Evolutionary conservation across 2,113 vertebrate species (phyloP), one percentile per base, ranked within the genome.

Genomic region (Micronycteris hirsuta): DNA sequence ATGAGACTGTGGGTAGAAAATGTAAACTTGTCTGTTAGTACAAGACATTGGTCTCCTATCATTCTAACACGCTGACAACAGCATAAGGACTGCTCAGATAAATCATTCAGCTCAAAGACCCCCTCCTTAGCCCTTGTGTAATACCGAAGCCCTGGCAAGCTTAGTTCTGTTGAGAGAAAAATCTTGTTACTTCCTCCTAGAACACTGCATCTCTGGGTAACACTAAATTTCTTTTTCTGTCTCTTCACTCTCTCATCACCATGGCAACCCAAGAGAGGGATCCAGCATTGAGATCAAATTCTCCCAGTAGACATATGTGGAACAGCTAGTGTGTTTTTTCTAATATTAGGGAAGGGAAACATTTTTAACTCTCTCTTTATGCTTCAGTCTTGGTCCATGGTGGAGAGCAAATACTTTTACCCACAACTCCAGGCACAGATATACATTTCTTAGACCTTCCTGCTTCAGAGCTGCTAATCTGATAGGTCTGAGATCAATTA

Each of bases 141-240:
- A 86, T 47, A 47, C 16, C 1, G 41, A 91, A 91, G 31, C 26
- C 4, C 78, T 73, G 58, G 56, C 67, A 89, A 95, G 52, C 58
- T 49, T 58, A n/a, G 7, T 71, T 96, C 54, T 86, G 28, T 10
- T 47, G 16, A 74, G 70, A 88, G 73, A 33, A 31, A 17, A 73
- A 86, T 78, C 58, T 68, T 74, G 24, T 86, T 80, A 78, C 58
- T 96, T 90, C 56, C 54, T 73, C 67, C 20, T 24, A 24, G 24
- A 94, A 43, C 24, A n/a, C 1, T 63, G 36, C 33, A n/a, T 96
- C 49, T 92, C 88, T 76, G 65, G 54, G 45, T 78, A 81, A 9
- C 76, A 82, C 83, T 52, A 86, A 77, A 91, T 96, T 92, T 97
- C 38, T 86, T 52, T 94, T 93, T 78, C 28, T 78, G 41, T 17